Percentiles rank a stretch among this genome's conserved stretches.
Evolutionary conservation across 2,797 vertebrate genomes (phyloP).

Genomic region (Melanotaenia pygmaea): DNA sequence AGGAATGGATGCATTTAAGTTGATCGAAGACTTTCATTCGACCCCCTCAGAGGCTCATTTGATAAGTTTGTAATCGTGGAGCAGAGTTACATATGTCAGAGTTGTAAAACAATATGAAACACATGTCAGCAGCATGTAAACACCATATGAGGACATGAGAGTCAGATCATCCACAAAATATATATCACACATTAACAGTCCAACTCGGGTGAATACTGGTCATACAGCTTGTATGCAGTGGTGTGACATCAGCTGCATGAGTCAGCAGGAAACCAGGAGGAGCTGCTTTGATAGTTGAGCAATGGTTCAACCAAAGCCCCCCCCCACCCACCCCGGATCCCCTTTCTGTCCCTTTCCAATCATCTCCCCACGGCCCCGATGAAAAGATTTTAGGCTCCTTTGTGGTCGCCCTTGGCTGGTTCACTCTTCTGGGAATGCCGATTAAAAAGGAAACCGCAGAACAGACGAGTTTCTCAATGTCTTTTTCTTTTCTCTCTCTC

Average conservation of each 20-base stretch:
- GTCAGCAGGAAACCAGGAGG: constrained; percentile 50
- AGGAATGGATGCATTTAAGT: neutral
- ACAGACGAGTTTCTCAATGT: constrained; percentile 49
- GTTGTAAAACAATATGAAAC: constrained; percentile 46
- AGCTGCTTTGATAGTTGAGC: constrained; percentile 17
- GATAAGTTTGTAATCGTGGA: constrained; percentile 27
- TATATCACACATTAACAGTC: constrained; percentile 42
- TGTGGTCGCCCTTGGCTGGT: constrained; percentile 76
- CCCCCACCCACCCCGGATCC: neutral
- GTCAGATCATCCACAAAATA: constrained; percentile 36
- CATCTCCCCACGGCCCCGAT: constrained; percentile 54
- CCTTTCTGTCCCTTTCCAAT: constrained; percentile 20
- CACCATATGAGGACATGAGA: constrained; percentile 5
- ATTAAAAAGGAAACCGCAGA: constrained; percentile 58
- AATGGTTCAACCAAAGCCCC: neutral
- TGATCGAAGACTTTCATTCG: constrained; percentile 22
- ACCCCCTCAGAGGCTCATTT: constrained; percentile 11
- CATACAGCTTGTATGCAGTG: constrained; percentile 37
- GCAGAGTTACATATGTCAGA: constrained; percentile 29
- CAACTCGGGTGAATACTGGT: constrained; percentile 51
- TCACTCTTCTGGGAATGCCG: constrained; percentile 77
- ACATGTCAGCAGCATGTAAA: constrained; percentile 49
- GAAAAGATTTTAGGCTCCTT: constrained; percentile 69
- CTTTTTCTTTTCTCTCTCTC: constrained; percentile 18
- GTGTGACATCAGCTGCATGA: constrained; percentile 64